These are phyloP conservation scores for Hydrolagus colliei DNA, from an alignment of 2,797 vertebrate genomes.

Conservation along the genomic window DNA sequence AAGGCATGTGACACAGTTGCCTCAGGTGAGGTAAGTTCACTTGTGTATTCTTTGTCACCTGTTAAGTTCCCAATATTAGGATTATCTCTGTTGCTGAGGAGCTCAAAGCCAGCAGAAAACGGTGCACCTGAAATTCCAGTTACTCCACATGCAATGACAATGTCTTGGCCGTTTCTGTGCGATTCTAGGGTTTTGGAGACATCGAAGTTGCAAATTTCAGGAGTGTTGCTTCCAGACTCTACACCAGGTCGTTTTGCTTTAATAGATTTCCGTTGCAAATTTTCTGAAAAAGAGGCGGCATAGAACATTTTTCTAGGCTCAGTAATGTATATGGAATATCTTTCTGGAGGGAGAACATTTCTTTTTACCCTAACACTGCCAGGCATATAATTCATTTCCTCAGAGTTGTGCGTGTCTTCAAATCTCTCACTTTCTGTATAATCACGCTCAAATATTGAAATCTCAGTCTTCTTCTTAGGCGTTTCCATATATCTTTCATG, in stretches of 20 bases:
- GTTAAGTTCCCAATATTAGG: background rate
- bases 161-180: constrained; percentile 43
- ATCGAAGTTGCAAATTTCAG: constrained; percentile 39
- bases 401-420: constrained; percentile 35
- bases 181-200: constrained; percentile 31
- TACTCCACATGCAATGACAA: constrained; percentile 53
- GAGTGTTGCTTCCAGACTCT: constrained; percentile 42
- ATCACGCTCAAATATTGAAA: background rate
- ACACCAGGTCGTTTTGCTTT: constrained; percentile 48
- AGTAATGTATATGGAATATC: constrained; percentile 80
- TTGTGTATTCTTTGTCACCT: background rate
- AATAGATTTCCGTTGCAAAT: constrained; percentile 49
- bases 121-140: constrained; percentile 42
- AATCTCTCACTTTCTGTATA: constrained; percentile 34
- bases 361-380: constrained; percentile 62
- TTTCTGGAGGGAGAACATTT: constrained; percentile 75
- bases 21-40: background rate
- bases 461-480: background rate
- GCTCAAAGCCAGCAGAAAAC: background rate
- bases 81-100: background rate
- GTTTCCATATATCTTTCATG: background rate
- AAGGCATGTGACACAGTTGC: background rate
- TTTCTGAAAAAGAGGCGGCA: constrained; percentile 61
- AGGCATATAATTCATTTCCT: constrained; percentile 44
- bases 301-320: constrained; percentile 65